Evolutionary conservation across 1,140 invertebrate genomes (phyloP), one percentile per base, ranked within the genome.

Genomic region (Psilanteris sp.): DNA sequence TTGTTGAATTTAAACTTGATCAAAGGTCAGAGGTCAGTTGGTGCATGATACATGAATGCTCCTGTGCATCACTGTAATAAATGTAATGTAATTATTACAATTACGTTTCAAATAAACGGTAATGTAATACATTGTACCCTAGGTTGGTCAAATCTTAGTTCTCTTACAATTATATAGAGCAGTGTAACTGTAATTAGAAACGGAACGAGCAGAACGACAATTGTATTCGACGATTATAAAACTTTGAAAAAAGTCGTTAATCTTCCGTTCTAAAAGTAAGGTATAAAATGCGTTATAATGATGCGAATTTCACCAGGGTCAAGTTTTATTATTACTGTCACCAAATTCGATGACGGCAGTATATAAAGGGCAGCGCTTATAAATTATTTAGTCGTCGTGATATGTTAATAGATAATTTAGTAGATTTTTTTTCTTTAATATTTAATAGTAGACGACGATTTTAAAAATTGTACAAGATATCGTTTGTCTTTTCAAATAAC

Each of bases 381-480:
- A 36, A 52, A 52, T 52, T 26, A 36, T 36, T 52, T 52, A 7
- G 36, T 27, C 18, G 32, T 13, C 43, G 26, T 46, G 46, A 10
- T 20, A 37, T 20, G 20, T 52, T 34, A n/a, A n/a, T n/a, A 46
- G 43, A 5, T 52, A 36, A 36, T 52, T 52, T 37, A 24, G 14
- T 37, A n/a, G 16, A 22, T 16, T 34, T 34, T 15, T 34, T 50
- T 34, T 15, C 22, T 50, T 1, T 9, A 15, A n/a, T 13, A 3
- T 13, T 1, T 34, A 13, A 24, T 15, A 14, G 26, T 52, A 55
- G 36, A 29, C 24, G 1, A 18, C 34, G 20, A 54, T 9, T 31
- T 41, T 39, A 29, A 9, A 41, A 39, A 55, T 41, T 36, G 32
- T 3, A 2, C 7, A 7, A 29, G 14, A 6, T 24, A 14, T 7